Percentiles rank a stretch among this genome's conserved stretches.
Conservation (phyloP, 2,888 invertebrate species). For the Thysanoteuthis rhombus region DNA sequence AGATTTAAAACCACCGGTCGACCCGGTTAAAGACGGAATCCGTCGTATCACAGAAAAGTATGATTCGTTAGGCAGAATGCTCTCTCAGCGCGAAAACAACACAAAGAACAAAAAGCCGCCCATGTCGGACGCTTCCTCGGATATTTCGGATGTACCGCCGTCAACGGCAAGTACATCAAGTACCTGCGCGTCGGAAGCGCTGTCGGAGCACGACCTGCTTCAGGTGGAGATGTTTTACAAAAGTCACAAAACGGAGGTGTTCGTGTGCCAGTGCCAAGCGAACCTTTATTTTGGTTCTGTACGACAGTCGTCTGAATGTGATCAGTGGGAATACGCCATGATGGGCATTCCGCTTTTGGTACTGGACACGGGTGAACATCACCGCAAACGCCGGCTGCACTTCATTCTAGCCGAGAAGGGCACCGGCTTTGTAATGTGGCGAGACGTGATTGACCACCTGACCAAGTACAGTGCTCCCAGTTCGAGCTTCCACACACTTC, state of each 20-base stretch:
- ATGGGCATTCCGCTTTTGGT: constrained; percentile 84
- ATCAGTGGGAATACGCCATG: constrained; percentile 77
- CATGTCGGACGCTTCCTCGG: constrained; percentile 45
- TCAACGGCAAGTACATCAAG: constrained; percentile 37
- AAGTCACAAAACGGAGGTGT: constrained; percentile 82
- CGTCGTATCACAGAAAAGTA: constrained; percentile 60
- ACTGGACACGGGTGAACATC: constrained; percentile 80
- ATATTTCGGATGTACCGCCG: constrained; percentile 42
- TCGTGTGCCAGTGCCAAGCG: constrained; percentile 80
- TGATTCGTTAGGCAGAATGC: constrained; percentile 57
- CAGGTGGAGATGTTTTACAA: constrained; percentile 69
- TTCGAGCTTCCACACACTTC: constrained; percentile 81
- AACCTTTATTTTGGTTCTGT: constrained; percentile 67
- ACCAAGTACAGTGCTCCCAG: constrained; percentile 78
- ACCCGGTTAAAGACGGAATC: constrained; percentile 48
- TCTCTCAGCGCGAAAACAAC: constrained; percentile 34
- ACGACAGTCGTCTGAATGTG: constrained; percentile 45
- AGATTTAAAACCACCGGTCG: neutral
- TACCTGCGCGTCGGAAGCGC: constrained; percentile 45
- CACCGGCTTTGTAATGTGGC: constrained; percentile 84
- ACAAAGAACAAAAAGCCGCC: constrained; percentile 19
- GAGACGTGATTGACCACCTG: constrained; percentile 82
- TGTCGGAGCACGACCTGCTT: constrained; percentile 59
- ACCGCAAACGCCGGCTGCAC: constrained; percentile 71
- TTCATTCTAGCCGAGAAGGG: constrained; percentile 81